Conservation (phyloP, 23 tunicate genomes). For the Botrylloides violaceus region DNA sequence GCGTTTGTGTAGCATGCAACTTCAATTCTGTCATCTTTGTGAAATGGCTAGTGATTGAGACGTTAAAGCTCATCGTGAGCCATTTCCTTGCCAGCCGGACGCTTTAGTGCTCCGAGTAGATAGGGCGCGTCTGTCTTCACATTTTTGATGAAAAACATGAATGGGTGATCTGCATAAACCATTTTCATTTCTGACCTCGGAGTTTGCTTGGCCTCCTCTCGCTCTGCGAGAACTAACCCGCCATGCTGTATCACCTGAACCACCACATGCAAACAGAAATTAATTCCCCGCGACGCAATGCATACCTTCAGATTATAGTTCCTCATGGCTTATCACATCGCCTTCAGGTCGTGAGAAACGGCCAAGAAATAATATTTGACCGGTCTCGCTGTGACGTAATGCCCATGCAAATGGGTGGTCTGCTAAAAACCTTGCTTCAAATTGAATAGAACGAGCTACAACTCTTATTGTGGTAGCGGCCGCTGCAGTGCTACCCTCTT, state of each 20-base stretch:
- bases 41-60: too few species aligned
- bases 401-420: constrained; percentile 80
- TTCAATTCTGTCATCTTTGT: too few species aligned
- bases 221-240: constrained; percentile 61
- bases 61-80: constrained; percentile 75
- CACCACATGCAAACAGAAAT: background rate
- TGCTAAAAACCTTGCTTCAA: constrained; percentile 30
- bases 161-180: constrained; percentile 87
- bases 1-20: too few species aligned
- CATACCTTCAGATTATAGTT: constrained; percentile 28
- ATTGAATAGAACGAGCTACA: constrained; percentile 44
- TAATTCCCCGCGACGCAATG: background rate
- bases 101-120: constrained; percentile 52
- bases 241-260: constrained; percentile 59
- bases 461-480: constrained; percentile 67
- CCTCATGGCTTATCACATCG: constrained; percentile 20
- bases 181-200: constrained; percentile 22
- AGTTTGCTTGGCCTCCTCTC: constrained; percentile 54
- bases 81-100: constrained; percentile 46
- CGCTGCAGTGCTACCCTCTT: constrained; percentile 80
- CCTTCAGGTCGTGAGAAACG: constrained; percentile 52
- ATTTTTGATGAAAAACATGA: constrained; percentile 58
- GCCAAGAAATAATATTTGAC: constrained; percentile 68
- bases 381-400: constrained; percentile 35
- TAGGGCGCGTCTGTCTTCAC: background rate